Conservation (phyloP, 1,140 invertebrate genomes). For the Drosophila insularis region DNA sequence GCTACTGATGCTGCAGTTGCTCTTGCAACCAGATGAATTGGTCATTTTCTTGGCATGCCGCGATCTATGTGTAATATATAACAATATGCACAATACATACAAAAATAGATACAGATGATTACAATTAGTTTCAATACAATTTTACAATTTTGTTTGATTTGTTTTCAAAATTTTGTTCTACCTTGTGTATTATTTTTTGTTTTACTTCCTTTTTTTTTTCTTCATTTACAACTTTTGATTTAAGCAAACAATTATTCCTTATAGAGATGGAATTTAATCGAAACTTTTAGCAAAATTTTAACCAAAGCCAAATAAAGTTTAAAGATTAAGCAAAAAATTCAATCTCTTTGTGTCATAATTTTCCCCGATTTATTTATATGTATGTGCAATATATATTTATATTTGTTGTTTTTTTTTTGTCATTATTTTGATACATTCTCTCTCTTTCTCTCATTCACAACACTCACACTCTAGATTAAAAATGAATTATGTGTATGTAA, state of each 20-base stretch:
- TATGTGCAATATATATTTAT: background rate
- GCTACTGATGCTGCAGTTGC: background rate
- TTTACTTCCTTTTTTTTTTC: background rate
- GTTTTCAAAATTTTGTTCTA: background rate
- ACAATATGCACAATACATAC: conserved; percentile 45
- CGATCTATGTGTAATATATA: conserved; percentile 54
- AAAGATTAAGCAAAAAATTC: background rate
- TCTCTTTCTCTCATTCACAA: background rate
- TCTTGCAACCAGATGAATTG: background rate
- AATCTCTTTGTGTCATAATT: background rate
- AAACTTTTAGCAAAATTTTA: background rate
- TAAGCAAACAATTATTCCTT: background rate
- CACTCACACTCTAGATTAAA: background rate
- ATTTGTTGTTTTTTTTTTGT: background rate
- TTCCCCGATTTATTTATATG: background rate
- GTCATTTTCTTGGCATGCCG: conserved; percentile 58
- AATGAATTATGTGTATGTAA: conserved; percentile 8
- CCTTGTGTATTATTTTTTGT: background rate
- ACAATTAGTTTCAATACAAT: conserved; percentile 13
- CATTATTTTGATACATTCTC: background rate
- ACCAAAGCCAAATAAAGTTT: background rate
- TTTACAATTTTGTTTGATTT: background rate
- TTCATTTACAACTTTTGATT: background rate
- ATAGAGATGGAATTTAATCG: background rate
- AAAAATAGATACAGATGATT: conserved; percentile 29